Conservation (phyloP, 2,888 invertebrate species). For the Caenorhabditis parvicauda region DNA sequence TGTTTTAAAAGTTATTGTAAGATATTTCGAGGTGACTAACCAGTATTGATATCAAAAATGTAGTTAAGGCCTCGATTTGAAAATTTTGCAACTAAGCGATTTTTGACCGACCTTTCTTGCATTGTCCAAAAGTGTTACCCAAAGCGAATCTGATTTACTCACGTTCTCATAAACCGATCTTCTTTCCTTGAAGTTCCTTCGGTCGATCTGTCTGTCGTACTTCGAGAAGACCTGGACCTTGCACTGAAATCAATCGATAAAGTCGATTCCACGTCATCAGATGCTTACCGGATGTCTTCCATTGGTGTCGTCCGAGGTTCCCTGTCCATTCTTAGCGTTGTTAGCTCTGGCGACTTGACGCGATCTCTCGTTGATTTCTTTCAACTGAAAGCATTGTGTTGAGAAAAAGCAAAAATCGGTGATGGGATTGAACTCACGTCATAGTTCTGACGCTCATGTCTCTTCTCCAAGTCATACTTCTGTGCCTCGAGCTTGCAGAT, state of each 20-base stretch:
- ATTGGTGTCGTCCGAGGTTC: conserved; percentile 42
- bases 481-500: conserved; percentile 61
- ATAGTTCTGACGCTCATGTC: conserved; percentile 62
- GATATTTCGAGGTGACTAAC: no score
- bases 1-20: no score
- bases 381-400: conserved; percentile 46
- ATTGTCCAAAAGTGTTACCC: background rate
- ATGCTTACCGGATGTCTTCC: conserved; percentile 40
- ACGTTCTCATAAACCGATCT: conserved; percentile 58
- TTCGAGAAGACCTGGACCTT: conserved; percentile 98
- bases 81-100: no score
- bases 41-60: no score
- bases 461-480: conserved; percentile 62
- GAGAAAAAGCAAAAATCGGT: no score
- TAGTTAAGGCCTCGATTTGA: no score
- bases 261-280: background rate
- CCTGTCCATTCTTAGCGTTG: conserved; percentile 54
- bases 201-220: conserved; percentile 95
- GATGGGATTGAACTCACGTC: conserved; percentile 41
- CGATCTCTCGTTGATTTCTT: conserved; percentile 61
- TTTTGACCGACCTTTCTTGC: no score
- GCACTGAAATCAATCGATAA: conserved; percentile 68
- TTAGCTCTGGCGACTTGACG: conserved; percentile 58
- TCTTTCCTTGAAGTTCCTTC: conserved; percentile 69
- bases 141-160: conserved; percentile 1